These are phyloP conservation scores for Molanna angustata DNA, from an alignment of 2,888 invertebrate genomes.

Conservation along the genomic window DNA sequence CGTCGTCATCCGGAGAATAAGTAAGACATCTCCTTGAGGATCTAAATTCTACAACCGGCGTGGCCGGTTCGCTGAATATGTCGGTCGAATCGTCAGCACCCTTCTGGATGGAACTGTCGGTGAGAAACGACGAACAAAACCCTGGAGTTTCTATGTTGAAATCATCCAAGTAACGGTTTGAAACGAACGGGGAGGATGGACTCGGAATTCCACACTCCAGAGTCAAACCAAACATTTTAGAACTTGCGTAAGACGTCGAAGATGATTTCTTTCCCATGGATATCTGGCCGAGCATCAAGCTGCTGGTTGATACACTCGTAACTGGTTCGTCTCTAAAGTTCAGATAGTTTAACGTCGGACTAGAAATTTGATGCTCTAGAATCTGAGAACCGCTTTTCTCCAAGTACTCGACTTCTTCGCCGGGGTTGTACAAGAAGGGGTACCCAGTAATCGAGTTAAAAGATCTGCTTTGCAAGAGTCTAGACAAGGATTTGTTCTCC, in stretches of 20 bases:
- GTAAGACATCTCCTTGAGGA: constrained; percentile 57
- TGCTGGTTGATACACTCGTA: constrained; percentile 42
- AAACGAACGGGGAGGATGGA: constrained; percentile 48
- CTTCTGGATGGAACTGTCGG: constrained; percentile 52
- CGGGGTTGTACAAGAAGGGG: constrained; percentile 30
- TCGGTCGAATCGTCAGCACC: constrained; percentile 45
- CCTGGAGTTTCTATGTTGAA: constrained; percentile 47
- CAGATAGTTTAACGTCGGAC: constrained; percentile 21
- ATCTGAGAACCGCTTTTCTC: constrained; percentile 14
- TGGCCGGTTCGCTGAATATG: constrained; percentile 44
- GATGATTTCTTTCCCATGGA: constrained; percentile 37
- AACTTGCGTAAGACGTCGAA: constrained; percentile 35
- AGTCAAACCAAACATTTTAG: constrained; percentile 49
- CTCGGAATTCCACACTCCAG: constrained; percentile 54
- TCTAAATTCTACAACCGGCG: constrained; percentile 51
- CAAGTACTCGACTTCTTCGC: constrained; percentile 14
- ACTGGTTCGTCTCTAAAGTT: constrained; percentile 27
- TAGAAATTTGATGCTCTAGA: constrained; percentile 10
- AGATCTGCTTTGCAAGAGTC: constrained; percentile 42
- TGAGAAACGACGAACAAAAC: constrained; percentile 37
- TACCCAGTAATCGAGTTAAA: constrained; percentile 37
- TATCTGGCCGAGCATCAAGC: constrained; percentile 43
- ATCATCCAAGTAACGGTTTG: constrained; percentile 45
- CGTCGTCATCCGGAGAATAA: constrained; percentile 55
- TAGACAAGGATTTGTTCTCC: constrained; percentile 43